Evolutionary conservation across 2,888 invertebrate species (phyloP), one percentile per base, ranked within the genome.

Genomic region (Drosophila mulleri): DNA sequence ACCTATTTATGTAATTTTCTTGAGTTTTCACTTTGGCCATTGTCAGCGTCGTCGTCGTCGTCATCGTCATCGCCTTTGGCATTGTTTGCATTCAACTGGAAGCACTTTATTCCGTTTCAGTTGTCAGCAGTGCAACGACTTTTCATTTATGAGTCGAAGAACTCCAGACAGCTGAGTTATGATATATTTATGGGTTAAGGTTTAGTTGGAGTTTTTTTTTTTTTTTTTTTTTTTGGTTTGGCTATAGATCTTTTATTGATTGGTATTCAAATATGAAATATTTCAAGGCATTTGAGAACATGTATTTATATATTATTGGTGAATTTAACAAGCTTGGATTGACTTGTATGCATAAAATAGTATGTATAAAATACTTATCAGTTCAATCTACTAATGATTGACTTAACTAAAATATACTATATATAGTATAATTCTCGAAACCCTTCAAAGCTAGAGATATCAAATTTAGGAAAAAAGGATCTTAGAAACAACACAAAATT

Each of bases 81-180:
- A 44, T 39, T 48, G 41, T 73, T 73, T 41, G 72, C 76, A 82
- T 44, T 87, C 77, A 75, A 60, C 79, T 87, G 86, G 85, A 86
- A 86, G 69, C 83, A 83, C 88, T 87, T 85, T 53, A 82, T 87
- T 87, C 82, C 86, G 67, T 67, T 67, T 83, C 83, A 84, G 71
- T 78, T 81, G 75, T 75, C 78, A 62, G 53, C 70, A 68, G 74
- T 77, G 72, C 79, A 77, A 79, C 66, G 80, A 81, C 71, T 72
- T 72, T 59, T 54, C 60, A 26, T 59, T 65, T 32, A 39, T 69
- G 44, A 56, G n/a, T 37, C 37, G 9, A 23, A 39, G 16, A 26
- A 20, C 14, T 8, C 29, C 29, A 9, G 54, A 37, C 50, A 66
- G 66, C 29, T 50, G 52, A 65, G 29, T 57, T 59, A 64, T 39